phyloP scores from a whole-genome alignment of 2,888 invertebrate genomes.

The Muscina levida region DNA sequence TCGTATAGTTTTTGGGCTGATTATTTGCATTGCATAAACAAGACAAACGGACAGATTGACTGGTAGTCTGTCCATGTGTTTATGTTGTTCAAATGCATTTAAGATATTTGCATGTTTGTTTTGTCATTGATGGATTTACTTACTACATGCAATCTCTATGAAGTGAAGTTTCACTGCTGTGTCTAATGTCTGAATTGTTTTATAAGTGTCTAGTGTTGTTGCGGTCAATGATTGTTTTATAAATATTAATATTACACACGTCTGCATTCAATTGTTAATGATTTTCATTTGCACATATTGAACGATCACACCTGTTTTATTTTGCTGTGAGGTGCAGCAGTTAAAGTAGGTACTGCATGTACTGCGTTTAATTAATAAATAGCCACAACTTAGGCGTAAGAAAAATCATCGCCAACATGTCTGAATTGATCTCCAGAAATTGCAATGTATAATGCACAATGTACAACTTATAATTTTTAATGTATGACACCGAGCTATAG shows the following conservation, averaged over 20 bases:
- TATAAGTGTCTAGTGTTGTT: constrained; percentile 7
- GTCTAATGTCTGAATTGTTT: neutral
- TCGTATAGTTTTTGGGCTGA: constrained; percentile 1
- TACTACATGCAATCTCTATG: neutral
- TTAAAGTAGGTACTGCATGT: too few species aligned
- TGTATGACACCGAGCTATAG: too few species aligned
- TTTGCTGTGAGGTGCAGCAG: neutral
- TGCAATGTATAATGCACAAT: too few species aligned
- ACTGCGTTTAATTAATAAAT: too few species aligned
- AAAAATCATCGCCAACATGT: too few species aligned
- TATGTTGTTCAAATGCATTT: neutral
- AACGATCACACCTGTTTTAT: constrained; percentile 9
- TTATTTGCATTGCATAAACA: constrained; percentile 1
- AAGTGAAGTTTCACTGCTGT: neutral
- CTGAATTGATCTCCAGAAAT: too few species aligned
- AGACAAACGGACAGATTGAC: neutral
- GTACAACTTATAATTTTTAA: too few species aligned
- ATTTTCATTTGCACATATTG: neutral
- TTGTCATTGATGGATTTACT: constrained; percentile 4
- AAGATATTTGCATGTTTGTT: constrained; percentile 29
- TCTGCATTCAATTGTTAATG: constrained; percentile 8
- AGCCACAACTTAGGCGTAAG: too few species aligned
- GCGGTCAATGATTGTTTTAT: constrained; percentile 1
- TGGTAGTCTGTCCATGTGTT: too few species aligned
- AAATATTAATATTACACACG: neutral